Evolutionary conservation across 2,113 vertebrate species (phyloP), one percentile per base, ranked within the genome.

Genomic region (Scopus umbretta): DNA sequence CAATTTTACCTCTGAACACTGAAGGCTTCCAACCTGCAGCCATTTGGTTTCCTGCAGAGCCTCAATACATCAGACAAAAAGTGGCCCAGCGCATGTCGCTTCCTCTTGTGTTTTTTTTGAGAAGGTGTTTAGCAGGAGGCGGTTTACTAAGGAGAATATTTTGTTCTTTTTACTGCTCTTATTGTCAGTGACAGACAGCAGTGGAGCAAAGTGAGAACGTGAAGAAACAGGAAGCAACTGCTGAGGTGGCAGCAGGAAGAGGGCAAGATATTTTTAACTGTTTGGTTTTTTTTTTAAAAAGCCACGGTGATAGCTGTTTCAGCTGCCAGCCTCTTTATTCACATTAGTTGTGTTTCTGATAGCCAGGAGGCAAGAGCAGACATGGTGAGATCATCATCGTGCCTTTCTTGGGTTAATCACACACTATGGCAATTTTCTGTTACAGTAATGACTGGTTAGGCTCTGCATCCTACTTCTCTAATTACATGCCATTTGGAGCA

Each of bases 351-450:
- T 89, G 78, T 81, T 76, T 94, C 73, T 92, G 84, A 86, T 78
- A 86, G 90, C 86, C 92, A 92, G 76, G 67, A 87, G 92, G 88
- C 91, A 92, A 91, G 36, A 93, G 59, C 80, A 92, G 80, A 78
- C 76, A 8, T 63, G 79, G 90, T 90, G 92, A 96, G 68, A 91
- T 92, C 88, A 86, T 95, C 75, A 67, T 82, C 13, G 1, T 78
- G 83, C 83, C 81, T 94, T 94, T 94, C 96, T 92, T 92, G 76
- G 80, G 88, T 96, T 95, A 94, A 95, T 95, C 95, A 95, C 70
- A 94, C 0, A 0, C 90, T 94, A 50, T 1, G 5, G 91, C 88
- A 75, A 71, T 93, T 92, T 89, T 91, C 83, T 93, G 80, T 88
- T 94, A 68, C 80, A 88, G 86, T 95, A 96, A 96, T 96, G 88